Base-by-base conservation (phyloP, 2,113 vertebrate species). In the Gymnogyps californianus region DNA sequence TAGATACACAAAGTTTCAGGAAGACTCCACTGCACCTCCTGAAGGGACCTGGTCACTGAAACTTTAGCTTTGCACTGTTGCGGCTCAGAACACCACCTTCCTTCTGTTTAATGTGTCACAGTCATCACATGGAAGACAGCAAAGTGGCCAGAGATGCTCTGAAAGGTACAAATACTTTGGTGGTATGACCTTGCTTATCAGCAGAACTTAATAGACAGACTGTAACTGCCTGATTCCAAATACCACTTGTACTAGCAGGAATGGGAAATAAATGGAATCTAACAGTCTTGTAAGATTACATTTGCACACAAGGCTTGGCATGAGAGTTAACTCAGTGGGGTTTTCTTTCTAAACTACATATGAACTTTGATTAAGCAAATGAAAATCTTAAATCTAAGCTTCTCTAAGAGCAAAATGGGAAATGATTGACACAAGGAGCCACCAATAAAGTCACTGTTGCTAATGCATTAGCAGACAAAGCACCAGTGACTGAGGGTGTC, bases 51-150 rank as follows among this genome's bases (percentile, higher is more conserved):
- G 3, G 16, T 6, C 5, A 6, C 67, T 36, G 46, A 13, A 81
- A 52, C 8, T 54, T 66, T 6, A 69, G 13, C 21, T 57, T 80
- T 31, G 10, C 59, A n/a, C 16, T 59, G 36, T 7, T 40, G 34
- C 0, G 1, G 26, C 71, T 77, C 64, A 61, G 16, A 80, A 21
- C 1, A 1, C 17, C 40, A 4, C 22, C 25, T 69, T 4, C 28
- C 31, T 76, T 57, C 49, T 28, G 6, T 20, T 18, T 24, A 9
- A 38, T n/a, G 40, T 12, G 16, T 19, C 85, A 71, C 17, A 71
- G 52, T 26, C 31, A 70, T 32, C 69, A 12, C 5, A 11, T 6
- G 21, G 16, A 54, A 78, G 65, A 25, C 22, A 79, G n/a, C 2
- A 10, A 89, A 81, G 57, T 5, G 14, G 38, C 26, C 42, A 34